Base-by-base conservation (phyloP, 2,113 vertebrate species). In the Panurus biarmicus region DNA sequence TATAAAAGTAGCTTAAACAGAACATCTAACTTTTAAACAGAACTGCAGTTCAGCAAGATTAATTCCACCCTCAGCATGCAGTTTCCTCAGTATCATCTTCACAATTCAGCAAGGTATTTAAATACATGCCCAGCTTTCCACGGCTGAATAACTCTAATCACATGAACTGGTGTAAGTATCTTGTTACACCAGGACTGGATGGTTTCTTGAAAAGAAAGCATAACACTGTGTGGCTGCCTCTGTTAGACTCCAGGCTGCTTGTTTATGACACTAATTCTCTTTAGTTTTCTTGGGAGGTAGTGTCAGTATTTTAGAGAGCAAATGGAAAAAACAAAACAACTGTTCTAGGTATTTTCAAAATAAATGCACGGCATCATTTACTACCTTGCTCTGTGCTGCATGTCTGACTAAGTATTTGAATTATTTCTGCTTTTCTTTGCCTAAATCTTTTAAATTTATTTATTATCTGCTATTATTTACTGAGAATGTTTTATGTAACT, bases 391-490 rank as follows among this genome's bases (percentile, higher is more conserved):
- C 20, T 71, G 36, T 61, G 51, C n/a, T 82, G 36, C 14, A 5
- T 48, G n/a, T 75, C 57, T 92, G 79, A 83, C 56, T 86, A 93
- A 62, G 48, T 18, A 21, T 85, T 87, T 86, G 45, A 93, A 90
- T 89, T 60, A 92, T 48, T 93, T 89, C 61, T 92, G 35, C 47
- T 87, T 87, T 85, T 36, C 33, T 78, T 94, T 92, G 62, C 36
- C 57, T 85, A 90, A 90, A 85, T 69, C 8, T 91, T 94, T 89
- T 57, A 85, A 72, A 89, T 92, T 61, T 92, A 89, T 90, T 94
- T 94, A 85, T 90, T 81, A 21, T 71, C 50, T 91, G 36, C 62
- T 85, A 29, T 92, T 95, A 89, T 93, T 95, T 94, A 91, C 73
- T 72, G 48, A 90, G 84, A 75, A 45, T 87, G 47, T 60, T 93